Evolutionary conservation across 2,888 invertebrate species (phyloP), one percentile per base, ranked within the genome.

Genomic region (Lagria hirta): DNA sequence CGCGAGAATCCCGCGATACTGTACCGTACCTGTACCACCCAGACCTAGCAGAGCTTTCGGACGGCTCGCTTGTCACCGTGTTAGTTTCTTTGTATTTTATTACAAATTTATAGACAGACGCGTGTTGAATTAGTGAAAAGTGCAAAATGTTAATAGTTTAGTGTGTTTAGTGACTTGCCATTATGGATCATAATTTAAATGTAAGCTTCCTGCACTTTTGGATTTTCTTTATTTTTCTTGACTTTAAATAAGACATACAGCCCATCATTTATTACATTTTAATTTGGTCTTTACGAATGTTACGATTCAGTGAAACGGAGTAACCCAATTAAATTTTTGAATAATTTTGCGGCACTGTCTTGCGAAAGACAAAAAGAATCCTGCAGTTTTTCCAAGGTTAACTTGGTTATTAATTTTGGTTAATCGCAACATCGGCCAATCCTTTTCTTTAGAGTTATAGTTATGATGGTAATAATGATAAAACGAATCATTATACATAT

Each of bases 391-490:
- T 30, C 48, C 59, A 60, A 60, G 59, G 59, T 47, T 49, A 61
- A 58, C 61, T 35, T 51, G 61, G 52, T 57, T 54, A 58, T 61
- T 59, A 59, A 61, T 61, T 58, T 61, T 46, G 54, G 56, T 54
- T 57, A 57, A 57, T 57, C 55, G 49, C 46, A 36, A 42, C 49
- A 58, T 58, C 52, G 48, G 42, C 47, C 43, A 42, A 21, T 32
- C 32, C 34, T 24, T 30, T 34, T 33, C 40, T 23, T 15, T 33
- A 12, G 36, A n/a, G 49, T 49, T 44, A 29, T 20, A 43, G 36
- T 46, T 50, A 42, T 40, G 48, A 52, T 49, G 8, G 21, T 20
- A 10, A 8, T 12, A 11, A 5, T 10, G 29, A 34, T 43, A 34
- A 29, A 14, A 17, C 18, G 8, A 10, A 17, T 30, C 14, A 23